Percentiles rank a stretch among this genome's conserved stretches.
phyloP scores from a whole-genome alignment of 2,888 invertebrate genomes.

The Lissonota sp. region DNA sequence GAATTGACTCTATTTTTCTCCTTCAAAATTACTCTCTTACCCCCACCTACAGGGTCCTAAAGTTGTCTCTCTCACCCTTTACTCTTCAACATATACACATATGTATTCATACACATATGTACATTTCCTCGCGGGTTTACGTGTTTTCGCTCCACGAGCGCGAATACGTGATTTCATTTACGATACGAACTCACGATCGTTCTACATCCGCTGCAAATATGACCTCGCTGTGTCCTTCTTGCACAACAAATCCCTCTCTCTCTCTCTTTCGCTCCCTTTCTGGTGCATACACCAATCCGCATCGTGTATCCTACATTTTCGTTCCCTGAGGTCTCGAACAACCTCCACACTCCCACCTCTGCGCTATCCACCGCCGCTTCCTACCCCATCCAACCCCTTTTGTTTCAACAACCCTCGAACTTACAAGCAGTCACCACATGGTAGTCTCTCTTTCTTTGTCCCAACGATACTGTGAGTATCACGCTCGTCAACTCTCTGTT shows the following conservation, averaged over 20 bases:
- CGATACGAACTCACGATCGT: constrained; percentile 80
- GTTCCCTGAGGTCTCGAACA: constrained; percentile 53
- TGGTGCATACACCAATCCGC: constrained; percentile 28
- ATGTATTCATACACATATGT: constrained; percentile 14
- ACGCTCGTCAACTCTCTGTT: constrained; percentile 53
- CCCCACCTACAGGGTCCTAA: constrained; percentile 12
- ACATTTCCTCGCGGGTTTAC: constrained; percentile 70
- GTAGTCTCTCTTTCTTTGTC: constrained; percentile 34
- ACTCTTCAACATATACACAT: constrained; percentile 23
- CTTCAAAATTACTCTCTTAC: constrained; percentile 20
- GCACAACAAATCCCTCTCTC: constrained; percentile 22
- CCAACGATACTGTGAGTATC: constrained; percentile 21
- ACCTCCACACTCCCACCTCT: constrained; percentile 16
- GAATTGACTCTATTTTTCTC: constrained; percentile 45
- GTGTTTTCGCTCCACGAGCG: constrained; percentile 74
- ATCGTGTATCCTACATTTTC: constrained; percentile 25
- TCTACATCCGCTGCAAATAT: constrained; percentile 75
- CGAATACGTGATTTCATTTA: constrained; percentile 82
- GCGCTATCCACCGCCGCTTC: constrained; percentile 35
- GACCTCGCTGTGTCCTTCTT: constrained; percentile 45
- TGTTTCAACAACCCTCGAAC: constrained; percentile 20
- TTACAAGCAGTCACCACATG: constrained; percentile 50
- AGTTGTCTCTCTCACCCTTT: constrained; percentile 49
- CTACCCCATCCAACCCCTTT: neutral
- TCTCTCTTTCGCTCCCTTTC: constrained; percentile 27